Conservation (phyloP, 1,140 invertebrate genomes). For the Aphelinus certus region DNA sequence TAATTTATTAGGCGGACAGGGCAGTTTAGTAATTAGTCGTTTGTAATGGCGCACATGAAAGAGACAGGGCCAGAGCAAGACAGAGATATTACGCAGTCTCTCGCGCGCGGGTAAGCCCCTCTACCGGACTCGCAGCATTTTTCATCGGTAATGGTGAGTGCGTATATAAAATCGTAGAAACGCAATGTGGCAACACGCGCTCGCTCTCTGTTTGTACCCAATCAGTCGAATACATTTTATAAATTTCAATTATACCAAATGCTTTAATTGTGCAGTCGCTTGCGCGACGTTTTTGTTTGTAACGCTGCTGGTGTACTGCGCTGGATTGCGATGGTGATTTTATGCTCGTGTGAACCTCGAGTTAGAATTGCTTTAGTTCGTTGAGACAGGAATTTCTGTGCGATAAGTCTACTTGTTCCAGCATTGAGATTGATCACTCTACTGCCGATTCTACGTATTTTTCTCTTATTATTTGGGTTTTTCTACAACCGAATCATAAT, state of each 20-base stretch:
- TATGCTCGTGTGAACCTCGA: too few relatives aligned
- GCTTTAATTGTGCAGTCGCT: slow-evolving; percentile 11
- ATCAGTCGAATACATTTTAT: slow-evolving; percentile 32
- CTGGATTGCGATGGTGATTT: too few relatives aligned
- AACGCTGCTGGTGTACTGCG: background rate
- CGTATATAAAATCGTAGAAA: slow-evolving; percentile 15
- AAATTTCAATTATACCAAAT: slow-evolving; percentile 25
- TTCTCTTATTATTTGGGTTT: too few relatives aligned
- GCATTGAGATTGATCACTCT: background rate
- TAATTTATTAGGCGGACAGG: slow-evolving; percentile 54
- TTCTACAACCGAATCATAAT: too few relatives aligned
- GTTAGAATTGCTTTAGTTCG: background rate
- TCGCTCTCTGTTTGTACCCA: background rate
- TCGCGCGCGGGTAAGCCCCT: background rate
- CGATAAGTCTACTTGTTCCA: too few relatives aligned
- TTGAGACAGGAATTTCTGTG: background rate
- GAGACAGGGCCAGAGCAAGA: background rate
- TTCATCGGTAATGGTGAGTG: background rate
- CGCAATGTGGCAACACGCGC: background rate
- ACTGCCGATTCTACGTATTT: too few relatives aligned
- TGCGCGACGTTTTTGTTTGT: too few relatives aligned
- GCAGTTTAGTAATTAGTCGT: slow-evolving; percentile 56
- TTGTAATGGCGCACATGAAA: slow-evolving; percentile 47
- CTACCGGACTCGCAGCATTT: too few relatives aligned
- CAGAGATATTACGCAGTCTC: slow-evolving; percentile 18